Base-by-base conservation (phyloP, 2,113 vertebrate genomes). In the Theropithecus gelada region DNA sequence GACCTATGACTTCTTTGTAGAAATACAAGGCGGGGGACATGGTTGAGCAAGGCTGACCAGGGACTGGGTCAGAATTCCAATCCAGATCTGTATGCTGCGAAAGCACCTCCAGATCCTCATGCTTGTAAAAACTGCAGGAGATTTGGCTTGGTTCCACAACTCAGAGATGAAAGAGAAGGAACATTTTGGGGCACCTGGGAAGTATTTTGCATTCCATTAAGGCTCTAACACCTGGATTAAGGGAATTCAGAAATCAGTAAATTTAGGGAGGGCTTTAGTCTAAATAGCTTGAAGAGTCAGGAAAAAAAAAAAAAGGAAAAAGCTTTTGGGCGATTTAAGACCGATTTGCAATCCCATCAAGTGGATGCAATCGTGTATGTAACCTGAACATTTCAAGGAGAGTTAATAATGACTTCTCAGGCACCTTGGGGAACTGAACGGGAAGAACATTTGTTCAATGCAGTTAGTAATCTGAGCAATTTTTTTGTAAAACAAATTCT, bases 341-440 rank as follows among this genome's bases (percentile, higher is more conserved):
- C 55, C 92, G 57, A 95, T 97, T 76, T 96, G 88, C 83, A 91
- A 94, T 97, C 61, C 75, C 80, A 70, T 96, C 89, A 93, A 97
- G 89, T 90, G 75, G 61, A 90, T 86, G 82, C 93, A 97, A 91
- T 96, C 96, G 66, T 93, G 88, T 94, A 92, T 97, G 66, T 92
- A 94, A 88, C 43, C n/a, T 52, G 64, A 97, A 91, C 35, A 70
- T 76, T 97, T 97, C 88, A 85, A 81, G 78, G 68, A 88, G 59
- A 95, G 78, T 93, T 97, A 95, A 84, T 95, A 96, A 92, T 95
- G 97, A 91, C 87, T 96, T 90, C 82, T 64, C 79, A 89, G 78
- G 59, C 45, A 64, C 94, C 66, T 86, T 9, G 7, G 93, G 95
- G 94, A 93, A 25, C 57, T 17, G 25, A 52, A 85, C 0, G 3